These are phyloP conservation scores for Eumerus sabulonum DNA, from an alignment of 2,888 invertebrate genomes.

Conservation along the genomic window DNA sequence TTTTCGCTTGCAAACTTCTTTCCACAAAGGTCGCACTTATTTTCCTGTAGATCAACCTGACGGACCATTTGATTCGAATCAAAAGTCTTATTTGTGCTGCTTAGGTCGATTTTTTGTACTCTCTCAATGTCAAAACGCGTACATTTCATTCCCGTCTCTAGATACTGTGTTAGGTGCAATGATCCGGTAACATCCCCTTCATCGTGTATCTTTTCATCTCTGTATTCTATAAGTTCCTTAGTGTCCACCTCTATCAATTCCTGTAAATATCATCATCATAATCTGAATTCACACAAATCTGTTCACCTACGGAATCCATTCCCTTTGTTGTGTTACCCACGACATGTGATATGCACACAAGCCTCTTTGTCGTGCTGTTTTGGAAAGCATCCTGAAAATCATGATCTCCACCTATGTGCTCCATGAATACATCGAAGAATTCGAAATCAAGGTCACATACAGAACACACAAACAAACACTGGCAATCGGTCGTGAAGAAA, in stretches of 20 bases:
- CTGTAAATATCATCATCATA: slow-evolving; percentile 9
- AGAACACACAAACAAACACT: slow-evolving; percentile 32
- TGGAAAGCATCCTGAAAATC: slow-evolving; percentile 27
- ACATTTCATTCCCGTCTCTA: neutral
- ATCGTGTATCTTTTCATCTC: slow-evolving; percentile 1
- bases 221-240: slow-evolving; percentile 29
- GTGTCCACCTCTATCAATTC: slow-evolving; percentile 31
- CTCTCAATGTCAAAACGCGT: no score
- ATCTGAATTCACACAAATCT: no score
- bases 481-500: slow-evolving; percentile 35
- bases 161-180: neutral
- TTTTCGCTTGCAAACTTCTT: slow-evolving; percentile 43
- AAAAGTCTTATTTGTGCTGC: neutral
- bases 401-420: slow-evolving; percentile 35
- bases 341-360: slow-evolving; percentile 34
- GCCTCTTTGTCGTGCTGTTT: slow-evolving; percentile 15
- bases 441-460: slow-evolving; percentile 37
- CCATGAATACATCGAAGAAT: slow-evolving; percentile 32
- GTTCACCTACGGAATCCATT: slow-evolving; percentile 23
- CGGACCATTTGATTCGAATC: neutral
- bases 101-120: neutral
- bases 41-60: neutral
- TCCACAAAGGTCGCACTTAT: slow-evolving; percentile 36
- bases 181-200: neutral
- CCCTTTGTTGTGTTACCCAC: neutral